A percentile compares a stretch with the other conserved stretches of the same genome.
Evolutionary conservation across 2,113 vertebrate species (phyloP).

Genomic region (Phrynosoma blainvillii): DNA sequence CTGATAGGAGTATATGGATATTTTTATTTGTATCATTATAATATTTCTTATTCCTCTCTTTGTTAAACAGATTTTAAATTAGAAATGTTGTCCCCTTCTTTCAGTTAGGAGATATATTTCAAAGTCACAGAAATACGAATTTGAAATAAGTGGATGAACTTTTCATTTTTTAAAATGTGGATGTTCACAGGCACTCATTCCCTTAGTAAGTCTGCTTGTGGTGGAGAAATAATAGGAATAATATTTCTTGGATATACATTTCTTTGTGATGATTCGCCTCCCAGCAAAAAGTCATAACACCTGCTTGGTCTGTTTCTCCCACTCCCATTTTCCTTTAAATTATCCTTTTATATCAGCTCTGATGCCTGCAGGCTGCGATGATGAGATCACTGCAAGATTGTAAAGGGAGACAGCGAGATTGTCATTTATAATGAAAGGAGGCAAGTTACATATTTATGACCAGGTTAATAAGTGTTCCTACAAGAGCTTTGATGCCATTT

Average conservation of each 20-base stretch:
- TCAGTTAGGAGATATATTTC: background rate
- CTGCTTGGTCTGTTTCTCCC: background rate
- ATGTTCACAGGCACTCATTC: background rate
- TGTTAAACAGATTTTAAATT: background rate
- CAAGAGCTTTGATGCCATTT: conserved; percentile 36
- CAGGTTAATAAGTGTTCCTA: conserved; percentile 8
- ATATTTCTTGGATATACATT: background rate
- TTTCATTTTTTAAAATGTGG: background rate
- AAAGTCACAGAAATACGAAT: background rate
- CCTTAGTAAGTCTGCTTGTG: background rate
- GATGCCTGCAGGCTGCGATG: background rate
- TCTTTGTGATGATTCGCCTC: background rate
- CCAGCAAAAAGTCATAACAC: conserved; percentile 19
- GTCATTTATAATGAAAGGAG: conserved; percentile 33
- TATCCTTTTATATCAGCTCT: background rate
- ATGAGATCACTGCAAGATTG: conserved; percentile 18
- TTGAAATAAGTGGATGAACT: background rate
- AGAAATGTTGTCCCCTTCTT: background rate
- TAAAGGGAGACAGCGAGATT: conserved; percentile 11
- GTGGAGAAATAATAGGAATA: background rate
- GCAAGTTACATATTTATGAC: conserved; percentile 20
- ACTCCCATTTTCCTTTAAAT: background rate
- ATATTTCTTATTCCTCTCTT: background rate
- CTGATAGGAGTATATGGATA: background rate
- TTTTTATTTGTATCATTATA: background rate